These are phyloP conservation scores for Proisotoma minuta DNA, from an alignment of 2,888 invertebrate genomes.

Conservation along the genomic window DNA sequence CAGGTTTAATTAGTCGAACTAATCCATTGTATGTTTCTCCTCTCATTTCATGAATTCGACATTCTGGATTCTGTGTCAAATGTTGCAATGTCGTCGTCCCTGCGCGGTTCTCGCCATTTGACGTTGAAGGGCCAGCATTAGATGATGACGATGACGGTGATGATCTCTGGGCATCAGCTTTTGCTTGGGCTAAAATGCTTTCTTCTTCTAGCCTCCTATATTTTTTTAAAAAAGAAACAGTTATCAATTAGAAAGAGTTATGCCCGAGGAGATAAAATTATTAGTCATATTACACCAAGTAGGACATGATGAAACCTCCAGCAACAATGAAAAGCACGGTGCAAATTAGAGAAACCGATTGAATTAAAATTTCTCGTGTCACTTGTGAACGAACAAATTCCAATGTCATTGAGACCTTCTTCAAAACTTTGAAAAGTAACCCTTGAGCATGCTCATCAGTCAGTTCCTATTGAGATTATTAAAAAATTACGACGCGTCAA, in stretches of 20 bases:
- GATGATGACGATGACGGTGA: slow-evolving; percentile 25
- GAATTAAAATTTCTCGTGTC: slow-evolving; percentile 70
- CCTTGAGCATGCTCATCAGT: slow-evolving; percentile 74
- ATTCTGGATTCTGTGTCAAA: slow-evolving; percentile 58
- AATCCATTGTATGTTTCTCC: slow-evolving; percentile 94
- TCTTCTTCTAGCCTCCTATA: slow-evolving; percentile 40
- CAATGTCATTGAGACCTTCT: slow-evolving; percentile 62
- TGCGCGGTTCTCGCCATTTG: slow-evolving; percentile 11
- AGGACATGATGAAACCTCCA: slow-evolving; percentile 79
- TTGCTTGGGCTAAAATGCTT: slow-evolving; percentile 45
- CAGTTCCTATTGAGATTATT: slow-evolving; percentile 62
- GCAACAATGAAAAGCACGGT: slow-evolving; percentile 72
- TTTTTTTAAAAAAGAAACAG: background rate
- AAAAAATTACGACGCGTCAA: too few relatives aligned
- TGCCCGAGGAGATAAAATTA: background rate
- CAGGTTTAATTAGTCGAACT: slow-evolving; percentile 85
- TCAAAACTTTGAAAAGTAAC: slow-evolving; percentile 64
- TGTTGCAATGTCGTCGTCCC: slow-evolving; percentile 41
- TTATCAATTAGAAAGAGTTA: background rate
- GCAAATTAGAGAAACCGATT: slow-evolving; percentile 70
- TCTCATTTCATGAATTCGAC: slow-evolving; percentile 82
- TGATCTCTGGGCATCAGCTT: slow-evolving; percentile 36
- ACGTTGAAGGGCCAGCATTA: slow-evolving; percentile 19
- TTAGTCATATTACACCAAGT: slow-evolving; percentile 62
- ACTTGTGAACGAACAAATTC: slow-evolving; percentile 69